Conservation (phyloP, 1,140 invertebrate genomes). For the Pogonognathellus flavescens region DNA sequence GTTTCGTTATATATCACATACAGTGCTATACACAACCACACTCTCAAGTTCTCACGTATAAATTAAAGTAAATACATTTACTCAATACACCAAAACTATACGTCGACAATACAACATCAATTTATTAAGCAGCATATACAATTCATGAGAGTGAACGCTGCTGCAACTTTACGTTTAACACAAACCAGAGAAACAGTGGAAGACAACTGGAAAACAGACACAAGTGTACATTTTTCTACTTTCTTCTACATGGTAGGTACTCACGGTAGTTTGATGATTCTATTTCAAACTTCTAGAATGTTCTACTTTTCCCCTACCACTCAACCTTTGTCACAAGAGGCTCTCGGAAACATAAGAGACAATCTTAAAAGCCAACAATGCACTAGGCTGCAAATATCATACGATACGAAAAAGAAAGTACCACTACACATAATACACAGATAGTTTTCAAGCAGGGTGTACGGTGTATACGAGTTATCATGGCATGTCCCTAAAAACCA, state of each 20-base stretch:
- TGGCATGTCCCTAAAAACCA: background rate
- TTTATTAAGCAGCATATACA: background rate
- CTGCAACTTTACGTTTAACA: background rate
- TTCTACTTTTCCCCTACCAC: constrained; percentile 14
- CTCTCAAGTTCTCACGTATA: no score
- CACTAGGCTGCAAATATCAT: background rate
- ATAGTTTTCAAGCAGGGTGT: no score
- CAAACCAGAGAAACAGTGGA: background rate
- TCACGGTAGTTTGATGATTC: background rate
- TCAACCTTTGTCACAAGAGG: constrained; percentile 27
- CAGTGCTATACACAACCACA: no score
- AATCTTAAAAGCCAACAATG: constrained; percentile 18
- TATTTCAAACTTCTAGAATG: constrained; percentile 10
- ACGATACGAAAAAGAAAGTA: background rate
- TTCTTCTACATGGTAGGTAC: background rate
- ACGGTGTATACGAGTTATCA: background rate
- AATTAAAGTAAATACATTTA: no score
- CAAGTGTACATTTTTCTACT: background rate
- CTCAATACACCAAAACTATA: no score
- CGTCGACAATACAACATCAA: no score
- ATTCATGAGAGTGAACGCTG: background rate
- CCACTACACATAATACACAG: background rate
- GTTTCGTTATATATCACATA: constrained; percentile 12
- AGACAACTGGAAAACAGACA: background rate
- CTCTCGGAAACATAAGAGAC: constrained; percentile 14